Percentiles rank a stretch among this genome's conserved stretches.
Evolutionary conservation across 1,140 invertebrate species (phyloP).

Genomic region (Archivesica marissinica): DNA sequence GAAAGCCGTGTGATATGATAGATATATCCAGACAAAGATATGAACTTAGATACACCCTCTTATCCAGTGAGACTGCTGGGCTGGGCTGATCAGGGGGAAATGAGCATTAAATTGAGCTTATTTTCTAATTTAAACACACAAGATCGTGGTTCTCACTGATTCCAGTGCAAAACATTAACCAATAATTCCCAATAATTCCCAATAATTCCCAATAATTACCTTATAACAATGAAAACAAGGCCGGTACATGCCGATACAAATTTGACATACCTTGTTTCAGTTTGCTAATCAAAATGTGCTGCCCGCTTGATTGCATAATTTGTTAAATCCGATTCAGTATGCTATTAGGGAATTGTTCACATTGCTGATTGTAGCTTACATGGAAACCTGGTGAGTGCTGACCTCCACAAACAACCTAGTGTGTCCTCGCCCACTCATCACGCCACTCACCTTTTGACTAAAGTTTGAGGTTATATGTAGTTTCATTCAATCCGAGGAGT

Average conservation of each 20-base stretch:
- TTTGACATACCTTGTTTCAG: constrained; percentile 1
- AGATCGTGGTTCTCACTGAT: constrained; percentile 3
- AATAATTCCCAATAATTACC: neutral
- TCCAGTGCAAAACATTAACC: constrained; percentile 32
- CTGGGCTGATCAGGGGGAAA: constrained; percentile 21
- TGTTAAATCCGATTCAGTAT: too few species aligned
- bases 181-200: neutral
- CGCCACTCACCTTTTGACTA: too few species aligned
- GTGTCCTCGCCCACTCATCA: too few species aligned
- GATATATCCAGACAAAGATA: constrained; percentile 1
- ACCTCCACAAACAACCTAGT: too few species aligned
- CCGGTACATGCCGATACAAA: neutral
- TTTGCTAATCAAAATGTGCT: too few species aligned
- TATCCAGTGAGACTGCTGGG: constrained; percentile 22
- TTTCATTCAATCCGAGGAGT: too few species aligned
- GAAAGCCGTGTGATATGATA: too few species aligned
- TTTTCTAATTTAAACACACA: constrained; percentile 17
- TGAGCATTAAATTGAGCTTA: constrained; percentile 56
- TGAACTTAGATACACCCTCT: constrained; percentile 18
- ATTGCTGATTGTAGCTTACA: too few species aligned
- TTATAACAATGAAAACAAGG: neutral
- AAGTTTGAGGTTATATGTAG: too few species aligned
- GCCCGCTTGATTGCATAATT: too few species aligned
- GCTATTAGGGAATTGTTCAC: too few species aligned
- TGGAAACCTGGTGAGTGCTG: too few species aligned